Evolutionary conservation across 2,113 vertebrate genomes (phyloP).

Genomic region (Taurulus bubalis): DNA sequence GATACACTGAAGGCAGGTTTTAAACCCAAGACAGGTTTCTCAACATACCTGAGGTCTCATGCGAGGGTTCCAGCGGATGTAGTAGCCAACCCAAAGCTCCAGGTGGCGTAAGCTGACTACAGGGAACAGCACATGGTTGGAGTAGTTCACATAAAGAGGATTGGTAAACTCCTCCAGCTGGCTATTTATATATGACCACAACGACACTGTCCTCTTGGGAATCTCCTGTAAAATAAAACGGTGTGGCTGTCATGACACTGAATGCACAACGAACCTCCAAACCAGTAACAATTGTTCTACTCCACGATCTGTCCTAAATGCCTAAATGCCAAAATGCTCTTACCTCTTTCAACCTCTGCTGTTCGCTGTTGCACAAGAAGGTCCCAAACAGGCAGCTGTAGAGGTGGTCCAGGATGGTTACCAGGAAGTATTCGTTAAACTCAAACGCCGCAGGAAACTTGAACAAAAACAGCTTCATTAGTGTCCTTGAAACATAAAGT

Average conservation of each 20-base stretch:
- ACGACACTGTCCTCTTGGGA: conserved; percentile 89
- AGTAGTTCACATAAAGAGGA: conserved; percentile 94
- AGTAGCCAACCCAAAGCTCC: conserved; percentile 98
- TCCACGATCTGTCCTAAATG: background rate
- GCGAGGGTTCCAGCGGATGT: conserved; percentile 97
- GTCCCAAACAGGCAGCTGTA: conserved; percentile 98
- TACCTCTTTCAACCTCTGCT: conserved; percentile 94
- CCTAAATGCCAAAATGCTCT: conserved; percentile 24
- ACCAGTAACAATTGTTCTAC: background rate
- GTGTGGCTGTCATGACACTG: background rate
- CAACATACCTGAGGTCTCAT: conserved; percentile 92
- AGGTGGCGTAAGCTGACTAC: conserved; percentile 96
- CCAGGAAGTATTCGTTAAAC: conserved; percentile 96
- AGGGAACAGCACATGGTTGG: conserved; percentile 95
- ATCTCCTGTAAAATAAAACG: conserved; percentile 84
- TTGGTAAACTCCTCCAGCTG: conserved; percentile 97
- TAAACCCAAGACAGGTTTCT: background rate
- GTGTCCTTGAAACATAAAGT: background rate
- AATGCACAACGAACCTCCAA: background rate
- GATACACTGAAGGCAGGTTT: background rate
- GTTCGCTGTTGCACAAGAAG: conserved; percentile 96
- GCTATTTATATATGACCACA: conserved; percentile 98
- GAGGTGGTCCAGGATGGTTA: conserved; percentile 95
- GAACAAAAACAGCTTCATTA: conserved; percentile 49
- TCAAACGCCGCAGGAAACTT: conserved; percentile 98